phyloP scores from a whole-genome alignment of 2,113 vertebrate species.

The Xenopus borealis region DNA sequence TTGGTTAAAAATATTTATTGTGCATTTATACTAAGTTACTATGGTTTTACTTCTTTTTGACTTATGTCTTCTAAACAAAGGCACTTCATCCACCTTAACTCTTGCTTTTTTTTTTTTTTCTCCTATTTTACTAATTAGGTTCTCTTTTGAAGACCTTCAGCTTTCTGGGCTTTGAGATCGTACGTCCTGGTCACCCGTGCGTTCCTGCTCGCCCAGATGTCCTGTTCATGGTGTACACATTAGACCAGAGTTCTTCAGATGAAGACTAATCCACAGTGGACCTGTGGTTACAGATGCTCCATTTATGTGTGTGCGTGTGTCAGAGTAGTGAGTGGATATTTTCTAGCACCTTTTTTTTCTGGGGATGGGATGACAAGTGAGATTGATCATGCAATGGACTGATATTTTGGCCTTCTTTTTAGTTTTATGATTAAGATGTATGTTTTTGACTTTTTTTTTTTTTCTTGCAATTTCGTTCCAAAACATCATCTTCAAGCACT shows the following conservation, averaged over 20 bases:
- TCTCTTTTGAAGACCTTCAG: conserved; percentile 92
- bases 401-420: conserved; percentile 44
- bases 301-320: conserved; percentile 25
- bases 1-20: too few species aligned
- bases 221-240: conserved; percentile 93
- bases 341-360: conserved; percentile 43
- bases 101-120: background rate
- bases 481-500: conserved; percentile 28
- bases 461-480: conserved; percentile 64
- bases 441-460: conserved; percentile 54
- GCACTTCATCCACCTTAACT: too few species aligned
- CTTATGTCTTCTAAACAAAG: too few species aligned
- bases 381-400: conserved; percentile 47
- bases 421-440: conserved; percentile 64
- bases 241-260: conserved; percentile 88
- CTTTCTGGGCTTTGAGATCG: conserved; percentile 94
- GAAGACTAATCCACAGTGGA: conserved; percentile 74
- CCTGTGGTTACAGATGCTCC: conserved; percentile 31
- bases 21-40: too few species aligned
- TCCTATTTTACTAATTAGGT: conserved; percentile 65
- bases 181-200: conserved; percentile 86
- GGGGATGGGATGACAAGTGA: conserved; percentile 51
- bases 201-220: conserved; percentile 84
- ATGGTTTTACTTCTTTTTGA: too few species aligned
- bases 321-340: conserved; percentile 23